Percentiles rank a stretch among this genome's conserved stretches.
Evolutionary conservation across 1,140 invertebrate genomes (phyloP).

Genomic region (Chironomus tepperi): DNA sequence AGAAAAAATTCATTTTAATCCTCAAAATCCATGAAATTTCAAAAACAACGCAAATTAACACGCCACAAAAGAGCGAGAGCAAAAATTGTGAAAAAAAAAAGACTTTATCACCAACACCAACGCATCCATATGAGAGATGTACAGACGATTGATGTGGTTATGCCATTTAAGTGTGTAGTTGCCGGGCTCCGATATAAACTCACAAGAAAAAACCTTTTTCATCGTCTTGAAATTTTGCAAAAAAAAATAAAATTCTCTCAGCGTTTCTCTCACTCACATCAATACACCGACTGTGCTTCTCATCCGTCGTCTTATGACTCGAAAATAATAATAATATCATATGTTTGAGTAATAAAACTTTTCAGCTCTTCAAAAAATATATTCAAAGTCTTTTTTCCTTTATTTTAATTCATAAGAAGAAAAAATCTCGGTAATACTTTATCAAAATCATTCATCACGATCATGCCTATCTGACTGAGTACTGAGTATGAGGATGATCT

Average conservation of each 20-base stretch:
- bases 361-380: not conserved
- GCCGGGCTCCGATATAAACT: not conserved
- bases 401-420: not conserved
- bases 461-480: no score
- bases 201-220: no score
- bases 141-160: no score
- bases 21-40: not conserved
- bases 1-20: not conserved
- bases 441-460: not conserved
- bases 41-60: conserved; percentile 7
- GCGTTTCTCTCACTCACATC: not conserved
- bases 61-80: not conserved
- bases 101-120: not conserved
- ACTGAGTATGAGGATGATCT: no score
- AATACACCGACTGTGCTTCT: not conserved
- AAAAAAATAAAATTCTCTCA: no score
- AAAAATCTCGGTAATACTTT: not conserved
- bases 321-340: conserved; percentile 15
- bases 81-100: no score
- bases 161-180: no score
- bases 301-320: not conserved
- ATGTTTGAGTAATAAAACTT: conserved; percentile 11
- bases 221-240: no score
- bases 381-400: not conserved
- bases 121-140: not conserved